Base-by-base conservation (phyloP, 1,140 invertebrate genomes). In the Pseudomyrmex cubaensis region DNA sequence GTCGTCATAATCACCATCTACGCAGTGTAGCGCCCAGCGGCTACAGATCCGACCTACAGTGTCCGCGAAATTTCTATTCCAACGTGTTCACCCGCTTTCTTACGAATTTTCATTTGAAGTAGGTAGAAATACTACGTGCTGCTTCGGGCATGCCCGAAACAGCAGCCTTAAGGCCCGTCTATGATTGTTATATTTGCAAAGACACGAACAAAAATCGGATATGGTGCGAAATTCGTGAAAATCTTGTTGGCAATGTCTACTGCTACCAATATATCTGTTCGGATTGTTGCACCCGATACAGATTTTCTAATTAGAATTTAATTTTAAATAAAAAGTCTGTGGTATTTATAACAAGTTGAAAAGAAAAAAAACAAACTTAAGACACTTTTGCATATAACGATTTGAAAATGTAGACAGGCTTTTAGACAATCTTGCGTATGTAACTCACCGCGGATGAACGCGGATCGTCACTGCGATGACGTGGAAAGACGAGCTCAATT, bases 61-160 rank as follows among this genome's bases (percentile, higher is more conserved):
- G 87, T 73, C 92, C 92, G 62, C 91, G 91, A 70, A 91, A 89
- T 86, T 93, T 93, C 86, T 93, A 93, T 73, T 93, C 92, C 25
- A 93, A 92, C 85, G 88, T 94, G 59, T 94, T 93, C 82, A 92
- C 93, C 64, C 92, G 92, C 78, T 94, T 94, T 87, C 91, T 94
- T 87, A 91, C 91, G 5, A 94, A 94, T 88, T 93, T 93, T 87
- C 92, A 94, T 90, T 92, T 93, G 46, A 94, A 94, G 44, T 93
- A 91, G 89, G 75, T 17, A 15, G 17, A 56, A 67, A 61, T 17
- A 48, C 52, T 22, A 63, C 50, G 44, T 67, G 61, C 64, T 57
- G 70, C 72, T 70, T 59, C 35, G 48, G 64, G 35, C 77, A 63
- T 77, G 74, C 46, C 56, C 17, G 62, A 75, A 63, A 46, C 35